Evolutionary conservation across 1,140 invertebrate genomes (phyloP).

Genomic region (Cepaea nemoralis): DNA sequence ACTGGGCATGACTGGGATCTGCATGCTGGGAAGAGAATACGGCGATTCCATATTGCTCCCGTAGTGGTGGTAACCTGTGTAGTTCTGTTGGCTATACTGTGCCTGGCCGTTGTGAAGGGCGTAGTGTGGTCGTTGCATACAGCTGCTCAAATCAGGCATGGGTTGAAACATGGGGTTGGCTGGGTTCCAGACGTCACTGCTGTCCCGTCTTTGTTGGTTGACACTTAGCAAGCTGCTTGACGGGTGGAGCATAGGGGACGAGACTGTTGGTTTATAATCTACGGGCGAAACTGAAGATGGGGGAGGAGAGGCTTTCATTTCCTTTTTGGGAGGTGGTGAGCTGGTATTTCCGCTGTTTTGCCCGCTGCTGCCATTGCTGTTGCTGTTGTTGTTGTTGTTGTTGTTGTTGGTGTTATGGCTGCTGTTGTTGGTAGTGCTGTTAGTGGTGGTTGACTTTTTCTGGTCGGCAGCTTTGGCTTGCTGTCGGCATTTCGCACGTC

Average conservation of each 20-base stretch:
- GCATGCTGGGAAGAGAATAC: constrained; percentile 70
- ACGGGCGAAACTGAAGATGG: constrained; percentile 61
- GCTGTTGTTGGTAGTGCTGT: not conserved
- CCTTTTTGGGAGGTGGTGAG: constrained; percentile 72
- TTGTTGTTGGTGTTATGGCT: constrained; percentile 45
- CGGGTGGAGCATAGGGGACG: constrained; percentile 59
- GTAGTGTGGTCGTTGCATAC: constrained; percentile 68
- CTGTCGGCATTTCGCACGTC: constrained; percentile 94
- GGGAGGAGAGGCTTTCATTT: constrained; percentile 60
- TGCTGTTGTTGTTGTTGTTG: constrained; percentile 28
- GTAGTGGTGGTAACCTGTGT: constrained; percentile 68
- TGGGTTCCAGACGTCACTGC: constrained; percentile 72
- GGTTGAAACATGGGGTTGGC: constrained; percentile 69
- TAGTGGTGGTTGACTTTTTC: constrained; percentile 76
- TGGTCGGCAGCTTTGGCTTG: constrained; percentile 76
- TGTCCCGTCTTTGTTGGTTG: constrained; percentile 46
- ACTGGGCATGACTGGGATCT: constrained; percentile 58
- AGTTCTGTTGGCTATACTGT: constrained; percentile 63
- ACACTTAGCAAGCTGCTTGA: constrained; percentile 51
- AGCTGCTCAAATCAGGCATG: constrained; percentile 69
- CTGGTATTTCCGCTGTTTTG: constrained; percentile 92
- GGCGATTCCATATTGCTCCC: constrained; percentile 69
- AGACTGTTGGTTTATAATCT: constrained; percentile 69
- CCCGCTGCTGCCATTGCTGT: constrained; percentile 76
- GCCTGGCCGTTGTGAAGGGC: constrained; percentile 61